phyloP scores from a whole-genome alignment of 2,113 vertebrate species.

The Protobothrops mucrosquamatus region DNA sequence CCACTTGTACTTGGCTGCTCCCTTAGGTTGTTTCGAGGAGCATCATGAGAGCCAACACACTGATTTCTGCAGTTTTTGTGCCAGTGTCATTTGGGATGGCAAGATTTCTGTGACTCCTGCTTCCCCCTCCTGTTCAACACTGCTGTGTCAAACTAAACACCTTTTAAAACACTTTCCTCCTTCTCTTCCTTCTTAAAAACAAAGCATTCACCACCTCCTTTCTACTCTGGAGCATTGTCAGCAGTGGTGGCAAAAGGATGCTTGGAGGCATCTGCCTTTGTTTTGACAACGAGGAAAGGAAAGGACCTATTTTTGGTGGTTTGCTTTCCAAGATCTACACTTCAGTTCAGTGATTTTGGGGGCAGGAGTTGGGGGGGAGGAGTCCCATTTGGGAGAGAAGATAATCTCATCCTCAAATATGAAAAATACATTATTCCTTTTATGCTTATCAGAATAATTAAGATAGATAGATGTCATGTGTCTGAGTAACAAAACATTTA shows the following conservation, averaged over 20 bases:
- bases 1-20: neutral
- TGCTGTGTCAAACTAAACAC: constrained; percentile 3
- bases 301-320: neutral
- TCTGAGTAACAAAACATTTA: no score
- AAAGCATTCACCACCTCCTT: constrained; percentile 15
- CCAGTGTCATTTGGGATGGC: neutral
- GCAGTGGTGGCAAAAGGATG: neutral
- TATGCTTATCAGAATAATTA: neutral
- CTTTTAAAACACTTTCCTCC: neutral
- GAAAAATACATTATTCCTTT: no score
- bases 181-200: constrained; percentile 8
- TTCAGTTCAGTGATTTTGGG: neutral
- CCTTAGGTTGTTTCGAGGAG: neutral
- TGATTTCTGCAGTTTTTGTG: neutral
- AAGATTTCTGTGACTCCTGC: neutral
- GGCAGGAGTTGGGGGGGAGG: neutral
- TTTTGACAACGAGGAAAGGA: constrained; percentile 8
- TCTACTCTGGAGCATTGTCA: constrained; percentile 7
- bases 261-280: constrained; percentile 11
- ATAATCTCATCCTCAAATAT: neutral
- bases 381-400: no score
- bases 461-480: no score
- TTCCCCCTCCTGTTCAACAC: neutral
- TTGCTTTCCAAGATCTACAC: neutral
- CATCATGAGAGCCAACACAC: neutral